Percentiles rank a stretch among this genome's conserved stretches.
phyloP scores from a whole-genome alignment of 2,888 invertebrate genomes.

The Andrena bucephala region DNA sequence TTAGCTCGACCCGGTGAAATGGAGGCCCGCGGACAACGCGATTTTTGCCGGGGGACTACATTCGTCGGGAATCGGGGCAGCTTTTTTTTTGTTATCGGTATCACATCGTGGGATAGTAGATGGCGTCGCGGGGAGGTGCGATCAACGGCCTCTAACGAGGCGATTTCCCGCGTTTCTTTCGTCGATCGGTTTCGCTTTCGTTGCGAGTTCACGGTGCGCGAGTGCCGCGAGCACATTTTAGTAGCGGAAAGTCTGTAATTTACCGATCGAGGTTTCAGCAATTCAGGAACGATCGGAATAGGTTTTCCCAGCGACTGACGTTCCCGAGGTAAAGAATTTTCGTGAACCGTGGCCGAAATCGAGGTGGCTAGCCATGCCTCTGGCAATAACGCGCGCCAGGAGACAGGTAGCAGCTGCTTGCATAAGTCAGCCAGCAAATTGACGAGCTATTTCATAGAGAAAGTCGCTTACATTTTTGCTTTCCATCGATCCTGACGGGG shows the following conservation, averaged over 20 bases:
- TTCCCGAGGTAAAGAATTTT: neutral
- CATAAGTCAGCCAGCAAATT: slow-evolving; percentile 79
- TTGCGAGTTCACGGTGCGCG: slow-evolving; percentile 6
- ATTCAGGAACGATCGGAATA: neutral
- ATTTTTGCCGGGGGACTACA: neutral
- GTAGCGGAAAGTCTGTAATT: neutral
- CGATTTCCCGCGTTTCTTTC: slow-evolving; percentile 26
- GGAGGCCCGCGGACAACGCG: neutral
- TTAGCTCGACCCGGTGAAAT: slow-evolving; percentile 3
- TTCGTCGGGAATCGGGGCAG: neutral
- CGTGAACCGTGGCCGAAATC: neutral
- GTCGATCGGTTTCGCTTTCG: slow-evolving; percentile 60
- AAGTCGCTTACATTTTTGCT: slow-evolving; percentile 83
- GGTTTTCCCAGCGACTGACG: neutral
- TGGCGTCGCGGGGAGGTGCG: neutral
- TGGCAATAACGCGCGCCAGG: slow-evolving; percentile 70
- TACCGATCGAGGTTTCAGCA: too few species aligned
- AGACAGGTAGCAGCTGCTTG: slow-evolving; percentile 76
- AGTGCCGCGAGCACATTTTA: neutral
- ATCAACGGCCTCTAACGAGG: slow-evolving; percentile 36
- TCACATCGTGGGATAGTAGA: slow-evolving; percentile 11
- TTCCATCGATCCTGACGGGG: slow-evolving; percentile 79
- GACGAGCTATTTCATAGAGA: slow-evolving; percentile 84
- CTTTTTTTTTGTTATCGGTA: slow-evolving; percentile 1
- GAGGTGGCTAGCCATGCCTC: slow-evolving; percentile 39